Evolutionary conservation across 2,888 invertebrate genomes (phyloP).

Genomic region (Blastobasis lacticolella): DNA sequence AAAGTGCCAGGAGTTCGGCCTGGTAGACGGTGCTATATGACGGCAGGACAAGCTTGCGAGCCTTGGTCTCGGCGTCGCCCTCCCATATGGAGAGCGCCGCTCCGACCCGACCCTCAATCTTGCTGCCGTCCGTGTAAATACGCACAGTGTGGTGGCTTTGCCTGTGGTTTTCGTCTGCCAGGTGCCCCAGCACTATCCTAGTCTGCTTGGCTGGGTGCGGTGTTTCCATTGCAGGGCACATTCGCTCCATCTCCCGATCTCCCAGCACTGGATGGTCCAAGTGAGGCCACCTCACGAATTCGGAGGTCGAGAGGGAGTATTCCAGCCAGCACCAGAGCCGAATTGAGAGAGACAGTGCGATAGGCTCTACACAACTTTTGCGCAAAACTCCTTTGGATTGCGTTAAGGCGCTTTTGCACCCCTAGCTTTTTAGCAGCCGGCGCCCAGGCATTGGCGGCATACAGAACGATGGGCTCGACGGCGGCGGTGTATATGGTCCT

Average conservation of each 20-base stretch:
- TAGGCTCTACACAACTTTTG: background rate
- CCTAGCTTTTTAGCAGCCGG: background rate
- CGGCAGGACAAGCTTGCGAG: conserved; percentile 1
- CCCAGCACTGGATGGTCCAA: background rate
- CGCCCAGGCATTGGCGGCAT: background rate
- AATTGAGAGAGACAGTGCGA: conserved; percentile 3
- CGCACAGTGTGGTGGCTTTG: background rate
- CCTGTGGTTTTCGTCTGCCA: background rate
- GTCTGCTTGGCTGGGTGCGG: conserved; percentile 5
- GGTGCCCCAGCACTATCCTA: background rate
- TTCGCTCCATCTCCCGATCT: conserved; percentile 3
- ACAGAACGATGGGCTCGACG: background rate
- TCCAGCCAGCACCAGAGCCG: background rate
- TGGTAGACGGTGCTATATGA: conserved; percentile 7
- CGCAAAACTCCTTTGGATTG: too few species aligned
- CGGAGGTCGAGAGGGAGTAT: conserved; percentile 5
- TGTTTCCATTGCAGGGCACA: background rate
- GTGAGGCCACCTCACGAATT: background rate
- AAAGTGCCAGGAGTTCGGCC: conserved; percentile 12
- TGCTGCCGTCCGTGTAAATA: conserved; percentile 9
- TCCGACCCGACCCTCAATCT: conserved; percentile 5
- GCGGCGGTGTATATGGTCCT: background rate
- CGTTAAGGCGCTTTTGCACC: too few species aligned
- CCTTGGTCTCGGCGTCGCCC: background rate
- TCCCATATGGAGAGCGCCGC: conserved; percentile 2